Percentiles rank a stretch among this genome's conserved stretches.
phyloP scores from a whole-genome alignment of 2,888 invertebrate genomes.

The Dorcus hopei region DNA sequence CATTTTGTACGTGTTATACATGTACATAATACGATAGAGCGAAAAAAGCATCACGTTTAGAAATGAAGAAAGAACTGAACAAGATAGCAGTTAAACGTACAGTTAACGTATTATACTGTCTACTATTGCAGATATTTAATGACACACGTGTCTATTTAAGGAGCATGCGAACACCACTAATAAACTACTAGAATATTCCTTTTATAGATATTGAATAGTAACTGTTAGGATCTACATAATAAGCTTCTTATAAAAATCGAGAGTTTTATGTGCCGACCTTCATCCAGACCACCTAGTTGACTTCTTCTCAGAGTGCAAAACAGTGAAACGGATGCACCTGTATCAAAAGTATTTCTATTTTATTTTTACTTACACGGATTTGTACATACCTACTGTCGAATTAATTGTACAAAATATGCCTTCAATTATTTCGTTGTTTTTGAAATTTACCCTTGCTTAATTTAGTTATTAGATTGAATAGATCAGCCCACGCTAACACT shows the following conservation, averaged over 20 bases:
- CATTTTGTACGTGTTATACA: too few relatives aligned
- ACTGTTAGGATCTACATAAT: conserved; percentile 27
- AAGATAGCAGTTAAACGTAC: not conserved
- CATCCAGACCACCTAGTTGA: conserved; percentile 25
- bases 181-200: conserved; percentile 19
- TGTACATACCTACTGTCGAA: too few relatives aligned
- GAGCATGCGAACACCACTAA: conserved; percentile 1
- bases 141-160: conserved; percentile 6
- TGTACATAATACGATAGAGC: too few relatives aligned
- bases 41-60: too few relatives aligned
- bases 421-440: too few relatives aligned
- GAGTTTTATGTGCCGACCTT: conserved; percentile 26
- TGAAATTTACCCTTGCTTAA: too few relatives aligned
- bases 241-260: conserved; percentile 25
- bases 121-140: conserved; percentile 1
- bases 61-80: too few relatives aligned
- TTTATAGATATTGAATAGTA: conserved; percentile 29
- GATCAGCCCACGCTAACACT: too few relatives aligned
- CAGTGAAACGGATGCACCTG: not conserved
- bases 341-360: too few relatives aligned
- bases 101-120: not conserved
- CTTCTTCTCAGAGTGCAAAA: conserved; percentile 6
- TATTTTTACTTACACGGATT: too few relatives aligned
- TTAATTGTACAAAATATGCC: too few relatives aligned
- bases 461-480: too few relatives aligned